Evolutionary conservation across 2,888 invertebrate genomes (phyloP).

Genomic region (Apocheima hispidaria): DNA sequence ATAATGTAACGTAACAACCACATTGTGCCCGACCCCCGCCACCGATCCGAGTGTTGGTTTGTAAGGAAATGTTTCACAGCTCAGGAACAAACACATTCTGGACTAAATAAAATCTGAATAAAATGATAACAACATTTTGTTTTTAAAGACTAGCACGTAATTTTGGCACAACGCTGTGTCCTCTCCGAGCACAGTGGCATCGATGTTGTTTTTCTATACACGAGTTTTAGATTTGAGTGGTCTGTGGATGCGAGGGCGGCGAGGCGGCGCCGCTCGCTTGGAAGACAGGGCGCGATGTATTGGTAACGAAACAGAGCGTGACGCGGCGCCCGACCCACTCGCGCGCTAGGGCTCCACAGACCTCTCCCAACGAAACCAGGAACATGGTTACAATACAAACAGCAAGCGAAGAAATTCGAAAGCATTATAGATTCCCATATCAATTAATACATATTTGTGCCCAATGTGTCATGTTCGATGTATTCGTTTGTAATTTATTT

Average conservation of each 20-base stretch:
- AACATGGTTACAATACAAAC: conserved; percentile 55
- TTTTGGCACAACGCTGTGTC: conserved; percentile 85
- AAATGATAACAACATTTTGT: conserved; percentile 83
- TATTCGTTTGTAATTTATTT: conserved; percentile 78
- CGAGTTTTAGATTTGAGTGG: conserved; percentile 60
- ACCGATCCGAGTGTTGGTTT: conserved; percentile 77
- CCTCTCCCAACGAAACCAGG: conserved; percentile 62
- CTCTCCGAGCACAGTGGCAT: conserved; percentile 74
- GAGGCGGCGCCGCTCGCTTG: conserved; percentile 37
- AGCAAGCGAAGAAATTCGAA: conserved; percentile 73
- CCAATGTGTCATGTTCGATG: conserved; percentile 86
- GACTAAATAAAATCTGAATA: conserved; percentile 85
- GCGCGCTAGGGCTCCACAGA: conserved; percentile 69
- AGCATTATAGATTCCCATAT: conserved; percentile 61
- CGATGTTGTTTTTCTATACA: conserved; percentile 79
- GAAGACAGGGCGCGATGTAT: conserved; percentile 20
- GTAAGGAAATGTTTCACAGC: conserved; percentile 82
- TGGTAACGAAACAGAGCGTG: conserved; percentile 28
- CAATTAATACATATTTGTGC: conserved; percentile 74
- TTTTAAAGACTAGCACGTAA: conserved; percentile 84
- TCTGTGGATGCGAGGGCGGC: conserved; percentile 65
- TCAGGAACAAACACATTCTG: conserved; percentile 85
- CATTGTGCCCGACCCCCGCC: conserved; percentile 64
- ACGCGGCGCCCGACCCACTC: not conserved
- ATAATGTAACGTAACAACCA: conserved; percentile 63